Evolutionary conservation across 2,113 vertebrate species (phyloP).

Genomic region (Erinaceus europaeus): DNA sequence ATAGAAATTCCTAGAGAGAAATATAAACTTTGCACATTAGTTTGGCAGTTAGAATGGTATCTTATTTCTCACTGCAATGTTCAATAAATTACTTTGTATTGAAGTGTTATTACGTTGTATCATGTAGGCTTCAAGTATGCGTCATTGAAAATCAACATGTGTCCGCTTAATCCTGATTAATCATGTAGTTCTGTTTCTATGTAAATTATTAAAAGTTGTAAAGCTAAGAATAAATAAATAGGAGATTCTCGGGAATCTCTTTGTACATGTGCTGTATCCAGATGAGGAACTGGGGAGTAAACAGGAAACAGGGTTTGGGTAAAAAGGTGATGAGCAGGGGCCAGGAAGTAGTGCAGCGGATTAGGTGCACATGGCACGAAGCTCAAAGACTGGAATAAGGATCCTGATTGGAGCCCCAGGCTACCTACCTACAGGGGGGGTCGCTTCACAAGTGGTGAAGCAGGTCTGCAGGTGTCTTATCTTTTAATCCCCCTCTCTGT

Average conservation of each 20-base stretch:
- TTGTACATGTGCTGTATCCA: neutral
- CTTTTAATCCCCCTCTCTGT: too few relatives aligned
- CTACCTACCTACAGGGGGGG: too few relatives aligned
- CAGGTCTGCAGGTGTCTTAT: too few relatives aligned
- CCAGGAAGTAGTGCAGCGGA: neutral
- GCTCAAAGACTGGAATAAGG: too few relatives aligned
- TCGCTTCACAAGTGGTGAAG: too few relatives aligned
- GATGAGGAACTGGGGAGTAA: neutral
- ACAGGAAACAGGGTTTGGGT: neutral
- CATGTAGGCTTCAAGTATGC: too few relatives aligned
- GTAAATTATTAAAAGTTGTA: neutral
- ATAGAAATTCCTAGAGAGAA: conserved; percentile 17
- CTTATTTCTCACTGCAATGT: conserved; percentile 13
- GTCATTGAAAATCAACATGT: too few relatives aligned
- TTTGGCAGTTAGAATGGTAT: neutral
- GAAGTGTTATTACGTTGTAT: too few relatives aligned
- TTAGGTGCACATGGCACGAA: too few relatives aligned
- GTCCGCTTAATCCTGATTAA: neutral
- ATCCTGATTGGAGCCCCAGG: too few relatives aligned
- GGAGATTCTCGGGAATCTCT: conserved; percentile 13
- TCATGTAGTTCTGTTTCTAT: neutral
- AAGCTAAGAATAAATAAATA: neutral
- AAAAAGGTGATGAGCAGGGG: neutral
- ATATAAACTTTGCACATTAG: neutral
- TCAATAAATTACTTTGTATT: neutral